These are phyloP conservation scores for Furnarius figulus DNA, from an alignment of 2,113 vertebrate species.

Conservation along the genomic window DNA sequence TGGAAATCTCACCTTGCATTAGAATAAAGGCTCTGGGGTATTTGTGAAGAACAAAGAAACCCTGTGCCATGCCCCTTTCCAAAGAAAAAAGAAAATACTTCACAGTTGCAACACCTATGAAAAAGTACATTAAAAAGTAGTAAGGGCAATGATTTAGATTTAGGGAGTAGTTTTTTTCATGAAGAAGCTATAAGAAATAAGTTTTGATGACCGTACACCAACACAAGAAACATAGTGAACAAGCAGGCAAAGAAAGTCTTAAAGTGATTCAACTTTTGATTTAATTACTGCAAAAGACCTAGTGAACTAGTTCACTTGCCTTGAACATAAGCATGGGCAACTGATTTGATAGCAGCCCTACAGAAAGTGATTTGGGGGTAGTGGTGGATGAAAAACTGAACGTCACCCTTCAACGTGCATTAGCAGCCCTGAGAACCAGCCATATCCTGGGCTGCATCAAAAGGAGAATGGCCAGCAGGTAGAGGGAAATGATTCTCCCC, in stretches of 20 bases:
- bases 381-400: neutral
- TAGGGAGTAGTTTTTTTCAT: neutral
- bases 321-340: neutral
- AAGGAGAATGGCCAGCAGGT: neutral
- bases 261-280: neutral
- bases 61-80: neutral
- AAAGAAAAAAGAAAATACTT: neutral
- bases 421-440: neutral
- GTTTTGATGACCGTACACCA: neutral
- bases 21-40: neutral
- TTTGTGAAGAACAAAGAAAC: neutral
- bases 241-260: neutral
- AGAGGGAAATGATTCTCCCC: fast-evolving
- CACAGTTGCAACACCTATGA: neutral
- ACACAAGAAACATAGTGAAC: neutral
- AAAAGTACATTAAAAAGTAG: neutral
- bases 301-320: neutral
- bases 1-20: neutral
- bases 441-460: neutral
- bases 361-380: fast-evolving
- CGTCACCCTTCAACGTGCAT: fast-evolving
- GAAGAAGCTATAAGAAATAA: neutral
- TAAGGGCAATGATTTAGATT: neutral
- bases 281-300: neutral
- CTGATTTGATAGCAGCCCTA: neutral